Evolutionary conservation across 2,113 vertebrate species (phyloP), one percentile per base, ranked within the genome.

Genomic region (Myxocyprinus asiaticus): DNA sequence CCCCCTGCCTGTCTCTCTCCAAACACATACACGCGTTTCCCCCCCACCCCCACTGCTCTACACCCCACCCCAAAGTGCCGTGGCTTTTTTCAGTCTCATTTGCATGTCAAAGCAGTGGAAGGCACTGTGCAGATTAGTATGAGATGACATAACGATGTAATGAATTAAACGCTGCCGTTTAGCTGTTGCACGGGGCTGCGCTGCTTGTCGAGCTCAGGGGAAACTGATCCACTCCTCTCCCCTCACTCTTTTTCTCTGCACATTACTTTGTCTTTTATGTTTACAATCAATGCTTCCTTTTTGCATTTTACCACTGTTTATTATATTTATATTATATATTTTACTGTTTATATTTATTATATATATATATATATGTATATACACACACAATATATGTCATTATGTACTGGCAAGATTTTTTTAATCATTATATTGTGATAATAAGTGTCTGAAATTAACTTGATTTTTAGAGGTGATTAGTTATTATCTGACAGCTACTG

Each of bases 121-220:
- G 93, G 91, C 92, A 93, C 93, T 92, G 93, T 85, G 88, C 92
- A 95, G 95, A 95, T 96, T 95, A 95, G 94, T 92, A 93, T 92
- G 93, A 93, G 94, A 94, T 95, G 94, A 94, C 95, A 96, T 94
- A 95, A 96, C 94, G 93, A 96, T 95, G 94, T 94, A 94, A 95
- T 95, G 94, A 95, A 96, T 96, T 96, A 96, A 96, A 96, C 90
- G 92, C 91, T 90, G 88, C 91, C 94, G 92, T 93, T 95, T 94
- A 93, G 89, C 85, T 76, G 68, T 56, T 71, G 78, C 86, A 87
- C 77, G 79, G 67, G 62, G 79, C 84, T 67, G 83, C 86, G 67
- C 86, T 85, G 78, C 82, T 55, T 82, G 85, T 74, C 69, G 79
- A 74, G 78, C 77, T 70, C 63, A 22, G 55, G 45, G 73, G 78